Evolutionary conservation across 2,888 invertebrate genomes (phyloP).

Genomic region (Orthosia gothica): DNA sequence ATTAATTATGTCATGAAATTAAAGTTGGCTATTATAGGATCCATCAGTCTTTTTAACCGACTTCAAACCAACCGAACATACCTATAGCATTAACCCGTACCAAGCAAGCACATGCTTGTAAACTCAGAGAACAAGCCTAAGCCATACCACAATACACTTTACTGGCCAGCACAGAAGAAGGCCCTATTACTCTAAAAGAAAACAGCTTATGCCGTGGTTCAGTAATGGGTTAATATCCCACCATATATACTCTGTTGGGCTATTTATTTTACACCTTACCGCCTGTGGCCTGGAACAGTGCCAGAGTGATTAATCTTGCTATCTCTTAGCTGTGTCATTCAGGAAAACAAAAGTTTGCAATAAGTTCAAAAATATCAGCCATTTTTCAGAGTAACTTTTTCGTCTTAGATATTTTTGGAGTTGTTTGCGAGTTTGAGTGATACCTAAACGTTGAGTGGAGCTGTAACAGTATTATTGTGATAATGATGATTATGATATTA

Average conservation of each 20-base stretch:
- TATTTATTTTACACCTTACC: constrained; percentile 61
- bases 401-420: constrained; percentile 10
- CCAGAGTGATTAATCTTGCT: constrained; percentile 64
- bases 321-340: constrained; percentile 61
- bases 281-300: constrained; percentile 53
- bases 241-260: constrained; percentile 37
- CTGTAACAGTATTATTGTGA: too few relatives aligned
- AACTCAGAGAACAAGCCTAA: background rate
- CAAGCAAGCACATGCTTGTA: too few relatives aligned
- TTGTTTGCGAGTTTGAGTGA: background rate
- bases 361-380: constrained; percentile 55
- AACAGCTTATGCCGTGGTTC: constrained; percentile 38
- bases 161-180: background rate
- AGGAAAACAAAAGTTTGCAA: constrained; percentile 58
- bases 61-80: too few relatives aligned
- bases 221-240: constrained; percentile 50
- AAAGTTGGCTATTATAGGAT: too few relatives aligned
- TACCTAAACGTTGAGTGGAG: background rate
- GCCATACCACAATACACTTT: background rate
- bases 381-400: constrained; percentile 50
- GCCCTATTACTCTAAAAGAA: constrained; percentile 17
- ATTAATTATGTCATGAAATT: too few relatives aligned
- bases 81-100: too few relatives aligned
- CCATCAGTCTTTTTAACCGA: too few relatives aligned
- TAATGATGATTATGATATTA: too few relatives aligned